Conservation (phyloP, 2,888 invertebrate species). For the Cerastis leucographa region DNA sequence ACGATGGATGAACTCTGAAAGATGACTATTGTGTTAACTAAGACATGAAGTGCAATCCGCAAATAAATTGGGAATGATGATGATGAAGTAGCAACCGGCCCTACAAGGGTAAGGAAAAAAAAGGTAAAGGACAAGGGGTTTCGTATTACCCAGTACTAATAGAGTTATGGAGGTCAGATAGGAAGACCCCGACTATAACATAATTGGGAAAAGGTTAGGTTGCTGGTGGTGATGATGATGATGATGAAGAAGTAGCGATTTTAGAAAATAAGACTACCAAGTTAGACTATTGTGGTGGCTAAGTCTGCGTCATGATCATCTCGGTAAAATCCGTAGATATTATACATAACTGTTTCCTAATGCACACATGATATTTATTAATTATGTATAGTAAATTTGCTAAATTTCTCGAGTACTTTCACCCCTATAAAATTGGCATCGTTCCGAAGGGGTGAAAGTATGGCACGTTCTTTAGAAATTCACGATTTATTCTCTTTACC, state of each 20-base stretch:
- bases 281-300: neutral
- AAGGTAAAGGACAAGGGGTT: too few relatives aligned
- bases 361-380: too few relatives aligned
- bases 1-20: neutral
- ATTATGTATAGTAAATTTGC: too few relatives aligned
- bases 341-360: neutral
- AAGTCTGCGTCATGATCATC: neutral
- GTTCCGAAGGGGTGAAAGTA: neutral
- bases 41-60: neutral
- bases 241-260: neutral
- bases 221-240: too few relatives aligned
- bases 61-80: neutral
- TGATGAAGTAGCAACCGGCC: too few relatives aligned
- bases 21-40: neutral
- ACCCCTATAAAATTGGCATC: neutral
- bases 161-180: too few relatives aligned
- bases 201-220: too few relatives aligned
- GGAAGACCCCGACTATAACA: too few relatives aligned
- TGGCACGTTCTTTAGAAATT: neutral
- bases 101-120: too few relatives aligned
- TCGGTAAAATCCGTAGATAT: neutral
- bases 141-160: too few relatives aligned
- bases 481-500: conserved; percentile 15
- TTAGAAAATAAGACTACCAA: neutral
- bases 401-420: neutral